A percentile compares a stretch with the other conserved stretches of the same genome.
Evolutionary conservation across 2,888 invertebrate genomes (phyloP).

Genomic region (Rutpela maculata): DNA sequence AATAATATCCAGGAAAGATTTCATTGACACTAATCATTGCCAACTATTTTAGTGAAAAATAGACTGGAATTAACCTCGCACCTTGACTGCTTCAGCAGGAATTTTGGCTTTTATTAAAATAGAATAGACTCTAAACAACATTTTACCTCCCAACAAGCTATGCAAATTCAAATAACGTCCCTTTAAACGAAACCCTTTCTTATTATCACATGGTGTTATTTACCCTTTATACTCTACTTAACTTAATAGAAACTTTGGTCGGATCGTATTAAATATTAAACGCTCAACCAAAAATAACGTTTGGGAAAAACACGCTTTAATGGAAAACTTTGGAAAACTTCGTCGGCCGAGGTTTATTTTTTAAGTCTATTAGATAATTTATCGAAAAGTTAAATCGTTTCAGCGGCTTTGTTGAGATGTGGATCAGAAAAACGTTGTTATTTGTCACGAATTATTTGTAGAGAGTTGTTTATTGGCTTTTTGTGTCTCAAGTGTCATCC

Average conservation of each 20-base stretch:
- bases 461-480: too few species aligned
- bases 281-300: background rate
- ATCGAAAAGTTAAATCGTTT: background rate
- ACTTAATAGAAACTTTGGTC: constrained; percentile 20
- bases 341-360: background rate
- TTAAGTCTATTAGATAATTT: constrained; percentile 17
- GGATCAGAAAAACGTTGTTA: too few species aligned
- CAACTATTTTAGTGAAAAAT: constrained; percentile 6
- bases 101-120: constrained; percentile 5
- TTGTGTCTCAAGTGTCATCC: too few species aligned
- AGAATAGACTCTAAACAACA: background rate
- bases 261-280: constrained; percentile 23
- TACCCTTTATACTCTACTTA: constrained; percentile 10
- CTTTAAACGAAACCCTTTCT: background rate
- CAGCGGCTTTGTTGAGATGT: background rate
- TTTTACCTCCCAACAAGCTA: background rate
- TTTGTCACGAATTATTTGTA: too few species aligned
- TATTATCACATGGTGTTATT: constrained; percentile 8
- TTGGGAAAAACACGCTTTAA: constrained; percentile 4
- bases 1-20: background rate
- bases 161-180: background rate
- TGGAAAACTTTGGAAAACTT: background rate
- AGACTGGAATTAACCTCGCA: constrained; percentile 3
- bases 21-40: constrained; percentile 7
- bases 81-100: background rate